Evolutionary conservation across 1,140 invertebrate species (phyloP), one percentile per base, ranked within the genome.

Genomic region (Rhizoglyphus robini): DNA sequence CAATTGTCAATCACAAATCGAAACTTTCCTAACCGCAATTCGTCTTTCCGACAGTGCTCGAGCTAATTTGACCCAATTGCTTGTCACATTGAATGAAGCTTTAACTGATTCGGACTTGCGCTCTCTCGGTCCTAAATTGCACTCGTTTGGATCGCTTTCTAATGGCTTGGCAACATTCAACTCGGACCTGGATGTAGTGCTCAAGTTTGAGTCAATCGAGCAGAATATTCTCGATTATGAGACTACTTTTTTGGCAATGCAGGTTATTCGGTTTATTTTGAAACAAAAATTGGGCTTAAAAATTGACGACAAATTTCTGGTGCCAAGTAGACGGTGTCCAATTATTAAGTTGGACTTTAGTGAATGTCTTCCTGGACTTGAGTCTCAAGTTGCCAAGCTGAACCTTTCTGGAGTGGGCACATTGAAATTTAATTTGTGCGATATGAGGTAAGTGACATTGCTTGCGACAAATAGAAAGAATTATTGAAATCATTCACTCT

Each of bases 301-400:
- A 32, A 23, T 34, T 23, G n/a, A n/a, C n/a, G n/a, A n/a, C n/a
- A n/a, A n/a, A n/a, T n/a, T 20, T n/a, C n/a, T 58, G 15, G 25
- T 58, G 25, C 54, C 15, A 23, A 58, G 54, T 34, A 13, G 31
- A 3, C 54, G 54, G 15, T 58, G 54, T 58, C 54, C 54, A 30
- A 58, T 58, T 3, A 58, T 58, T 58, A 58, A 58, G 29, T 11
- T 58, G 27, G 29, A 58, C 25, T 58, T 58, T 58, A 13, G 15
- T 34, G 18, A 29, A 32, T 58, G 54, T 58, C 29, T 58, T 18
- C 54, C 15, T 3, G 15, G 23, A n/a, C 23, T 46, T 3, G 1
- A 46, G 23, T 46, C 8, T 3, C 3, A 46, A 46, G 23, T 46
- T 3, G 15, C 41, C 1, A 46, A 1, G 8, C 27, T 23, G 5